Conservation (phyloP, 2,113 vertebrate species). For the Camelus bactrianus region DNA sequence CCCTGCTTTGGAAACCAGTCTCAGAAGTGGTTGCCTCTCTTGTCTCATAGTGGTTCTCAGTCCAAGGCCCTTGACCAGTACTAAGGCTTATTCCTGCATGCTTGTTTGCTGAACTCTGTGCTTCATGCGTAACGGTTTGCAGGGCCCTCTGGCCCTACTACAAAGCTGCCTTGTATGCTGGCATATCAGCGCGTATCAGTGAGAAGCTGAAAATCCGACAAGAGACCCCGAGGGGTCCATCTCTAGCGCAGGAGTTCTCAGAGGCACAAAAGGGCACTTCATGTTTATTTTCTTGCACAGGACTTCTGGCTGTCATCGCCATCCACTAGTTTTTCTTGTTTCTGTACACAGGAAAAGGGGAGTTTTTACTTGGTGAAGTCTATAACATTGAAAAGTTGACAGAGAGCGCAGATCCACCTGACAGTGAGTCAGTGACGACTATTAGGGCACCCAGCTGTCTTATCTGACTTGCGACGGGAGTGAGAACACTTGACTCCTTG, state of each 20-base stretch:
- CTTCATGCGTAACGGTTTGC: background rate
- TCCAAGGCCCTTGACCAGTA: background rate
- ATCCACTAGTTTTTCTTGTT: background rate
- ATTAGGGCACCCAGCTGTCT: background rate
- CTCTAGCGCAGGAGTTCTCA: background rate
- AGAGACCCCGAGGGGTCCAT: background rate
- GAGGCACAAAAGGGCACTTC: background rate
- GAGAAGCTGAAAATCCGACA: background rate
- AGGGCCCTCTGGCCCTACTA: background rate
- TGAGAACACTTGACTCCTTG: background rate
- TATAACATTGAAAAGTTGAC: constrained; percentile 45
- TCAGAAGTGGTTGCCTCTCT: background rate
- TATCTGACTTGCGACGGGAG: background rate
- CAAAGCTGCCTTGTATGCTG: background rate
- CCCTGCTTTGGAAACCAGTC: background rate
- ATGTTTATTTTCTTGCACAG: background rate
- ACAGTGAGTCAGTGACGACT: constrained; percentile 47
- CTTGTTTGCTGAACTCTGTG: background rate
- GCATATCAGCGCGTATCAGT: background rate
- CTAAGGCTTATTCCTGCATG: background rate
- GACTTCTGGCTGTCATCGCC: background rate
- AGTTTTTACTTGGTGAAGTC: constrained; percentile 43
- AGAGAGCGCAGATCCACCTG: background rate
- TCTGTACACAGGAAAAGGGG: background rate
- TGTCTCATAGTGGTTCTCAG: background rate